Evolutionary conservation across 2,113 vertebrate genomes (phyloP), one percentile per base, ranked within the genome.

Genomic region (Tylochromis polylepis): DNA sequence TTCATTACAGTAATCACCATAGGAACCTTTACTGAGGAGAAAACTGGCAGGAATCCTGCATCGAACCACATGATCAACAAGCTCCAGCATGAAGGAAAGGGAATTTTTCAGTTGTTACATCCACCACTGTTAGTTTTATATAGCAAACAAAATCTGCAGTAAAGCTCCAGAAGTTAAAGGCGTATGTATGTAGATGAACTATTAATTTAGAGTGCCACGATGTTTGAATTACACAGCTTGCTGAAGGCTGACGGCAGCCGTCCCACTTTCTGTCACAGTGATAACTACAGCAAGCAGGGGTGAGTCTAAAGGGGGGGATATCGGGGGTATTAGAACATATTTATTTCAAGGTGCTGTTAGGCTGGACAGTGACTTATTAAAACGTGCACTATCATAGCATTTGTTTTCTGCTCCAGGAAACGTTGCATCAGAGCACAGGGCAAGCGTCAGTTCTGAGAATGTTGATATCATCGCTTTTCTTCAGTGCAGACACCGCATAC

Each of bases 61-160:
- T 56, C 6, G 11, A 57, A 57, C 53, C 24, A 57, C n/a, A 57
- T 4, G n/a, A 57, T 57, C 55, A 24, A 12, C n/a, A 12, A 24
- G 55, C n/a, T 56, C 55, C 55, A 57, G 11, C 11, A 9, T 57
- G 55, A 57, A 57, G 0, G 11, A 4, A 57, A 57, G 0, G 55
- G n/a, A 12, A 56, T 56, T 56, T 56, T 56, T 55, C 11, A 56
- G 55, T 5, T 56, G 55, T n/a, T 24, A 24, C 55, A 24, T 24
- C 55, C n/a, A 24, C 5, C 11, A 57, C 53, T 12, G n/a, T 24
- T 0, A 0, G n/a, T 56, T 56, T 24, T 24, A 56, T 24, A 24
- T 24, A 56, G 55, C 55, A 56, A 56, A 24, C n/a, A 22, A 24
- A 56, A 56, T 24, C n/a, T 56, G 3, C 11, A 56, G 55, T 56